Conservation (phyloP, 2,113 vertebrate genomes). For the Leptodactylus fuscus region DNA sequence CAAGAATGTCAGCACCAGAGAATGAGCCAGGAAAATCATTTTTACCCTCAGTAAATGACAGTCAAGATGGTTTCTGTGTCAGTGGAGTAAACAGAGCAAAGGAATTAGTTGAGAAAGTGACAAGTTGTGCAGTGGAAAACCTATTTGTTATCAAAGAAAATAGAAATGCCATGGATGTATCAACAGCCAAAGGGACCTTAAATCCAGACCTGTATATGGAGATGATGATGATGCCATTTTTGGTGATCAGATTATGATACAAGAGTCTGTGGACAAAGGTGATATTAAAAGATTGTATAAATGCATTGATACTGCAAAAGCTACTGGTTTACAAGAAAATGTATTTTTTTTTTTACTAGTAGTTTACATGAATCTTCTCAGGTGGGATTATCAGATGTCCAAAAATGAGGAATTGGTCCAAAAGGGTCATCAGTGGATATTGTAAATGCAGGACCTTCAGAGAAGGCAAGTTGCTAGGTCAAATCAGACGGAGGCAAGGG, state of each 20-base stretch:
- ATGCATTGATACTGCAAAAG: background rate
- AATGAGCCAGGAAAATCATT: background rate
- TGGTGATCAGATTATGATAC: no score
- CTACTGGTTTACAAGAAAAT: background rate
- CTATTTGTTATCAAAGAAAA: background rate
- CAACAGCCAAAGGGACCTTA: background rate
- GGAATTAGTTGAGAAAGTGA: background rate
- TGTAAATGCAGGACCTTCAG: no score
- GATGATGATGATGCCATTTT: no score
- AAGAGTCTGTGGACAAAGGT: no score
- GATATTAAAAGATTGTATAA: background rate
- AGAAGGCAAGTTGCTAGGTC: no score
- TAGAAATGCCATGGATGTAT: background rate
- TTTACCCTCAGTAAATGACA: background rate
- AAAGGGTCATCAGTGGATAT: background rate
- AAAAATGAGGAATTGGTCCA: background rate
- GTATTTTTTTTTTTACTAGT: background rate
- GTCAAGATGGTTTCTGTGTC: background rate
- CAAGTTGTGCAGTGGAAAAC: background rate
- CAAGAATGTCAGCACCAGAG: background rate
- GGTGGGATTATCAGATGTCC: background rate
- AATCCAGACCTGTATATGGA: background rate
- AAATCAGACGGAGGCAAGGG: no score
- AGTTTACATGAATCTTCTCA: no score
- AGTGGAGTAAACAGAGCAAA: background rate